Conservation (phyloP, 1,140 invertebrate genomes). For the Acromyrmex echinatior region DNA sequence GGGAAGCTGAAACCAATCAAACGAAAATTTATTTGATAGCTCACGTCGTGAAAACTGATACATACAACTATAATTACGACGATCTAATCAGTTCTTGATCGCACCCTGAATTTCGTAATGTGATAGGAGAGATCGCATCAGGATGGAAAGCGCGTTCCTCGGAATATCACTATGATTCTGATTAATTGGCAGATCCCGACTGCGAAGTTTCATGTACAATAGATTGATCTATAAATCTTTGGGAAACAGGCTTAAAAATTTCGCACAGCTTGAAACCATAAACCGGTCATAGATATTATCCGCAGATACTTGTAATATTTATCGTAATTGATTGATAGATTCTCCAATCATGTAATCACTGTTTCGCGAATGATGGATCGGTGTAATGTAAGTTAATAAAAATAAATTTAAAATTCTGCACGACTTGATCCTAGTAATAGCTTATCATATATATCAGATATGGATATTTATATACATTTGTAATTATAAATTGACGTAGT, state of each 20-base stretch:
- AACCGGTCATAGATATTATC: constrained; percentile 7
- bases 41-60: constrained; percentile 16
- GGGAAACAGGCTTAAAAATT: constrained; percentile 29
- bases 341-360: constrained; percentile 4
- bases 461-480: background rate
- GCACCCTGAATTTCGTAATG: constrained; percentile 38
- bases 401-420: background rate
- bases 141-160: constrained; percentile 28
- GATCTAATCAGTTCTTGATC: constrained; percentile 35
- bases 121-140: background rate
- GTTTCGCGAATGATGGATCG: constrained; percentile 13
- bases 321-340: constrained; percentile 42
- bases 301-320: constrained; percentile 17
- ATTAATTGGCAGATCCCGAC: constrained; percentile 32
- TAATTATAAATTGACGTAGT: background rate
- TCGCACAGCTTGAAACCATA: constrained; percentile 13
- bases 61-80: constrained; percentile 43
- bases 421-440: constrained; percentile 9
- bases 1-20: background rate
- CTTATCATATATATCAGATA: background rate
- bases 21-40: background rate
- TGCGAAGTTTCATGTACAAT: constrained; percentile 11
- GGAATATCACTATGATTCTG: constrained; percentile 17
- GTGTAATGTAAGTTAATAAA: constrained; percentile 15
- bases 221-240: constrained; percentile 41